These are phyloP conservation scores for Drusus annulatus DNA, from an alignment of 1,140 invertebrate genomes.

Conservation along the genomic window DNA sequence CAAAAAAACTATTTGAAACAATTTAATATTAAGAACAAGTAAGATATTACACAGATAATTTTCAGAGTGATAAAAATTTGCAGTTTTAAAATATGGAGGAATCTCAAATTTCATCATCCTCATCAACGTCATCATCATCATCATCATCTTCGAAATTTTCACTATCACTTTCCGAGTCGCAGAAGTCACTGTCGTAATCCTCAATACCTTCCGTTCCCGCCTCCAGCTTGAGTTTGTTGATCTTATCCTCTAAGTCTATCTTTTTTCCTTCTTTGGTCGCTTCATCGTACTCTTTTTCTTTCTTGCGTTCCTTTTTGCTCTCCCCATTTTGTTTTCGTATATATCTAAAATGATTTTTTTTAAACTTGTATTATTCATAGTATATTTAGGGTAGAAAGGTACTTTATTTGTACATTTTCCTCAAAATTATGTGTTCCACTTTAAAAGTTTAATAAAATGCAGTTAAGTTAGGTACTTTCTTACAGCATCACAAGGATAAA, in stretches of 20 bases:
- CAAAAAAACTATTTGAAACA: background rate
- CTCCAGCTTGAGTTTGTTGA: conserved; percentile 65
- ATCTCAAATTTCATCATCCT: background rate
- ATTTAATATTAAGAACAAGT: no score
- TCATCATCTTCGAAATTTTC: conserved; percentile 45
- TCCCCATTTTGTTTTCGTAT: conserved; percentile 48
- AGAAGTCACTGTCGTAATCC: conserved; percentile 56
- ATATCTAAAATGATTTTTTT: conserved; percentile 50
- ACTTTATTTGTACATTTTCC: no score
- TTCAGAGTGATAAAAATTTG: no score
- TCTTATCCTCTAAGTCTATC: conserved; percentile 63
- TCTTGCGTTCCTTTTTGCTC: conserved; percentile 55
- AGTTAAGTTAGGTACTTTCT: no score
- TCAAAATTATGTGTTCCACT: no score
- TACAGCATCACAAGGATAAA: no score
- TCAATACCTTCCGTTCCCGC: conserved; percentile 60
- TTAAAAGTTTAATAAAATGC: no score
- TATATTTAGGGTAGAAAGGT: no score
- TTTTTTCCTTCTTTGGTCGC: conserved; percentile 35
- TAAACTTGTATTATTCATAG: no score
- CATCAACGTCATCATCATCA: conserved; percentile 22
- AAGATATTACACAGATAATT: no score
- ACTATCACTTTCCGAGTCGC: conserved; percentile 58
- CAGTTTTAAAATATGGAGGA: background rate
- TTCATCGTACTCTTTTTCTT: conserved; percentile 48